Base-by-base conservation (phyloP, 2,888 invertebrate species). In the Cephus pygmeus region DNA sequence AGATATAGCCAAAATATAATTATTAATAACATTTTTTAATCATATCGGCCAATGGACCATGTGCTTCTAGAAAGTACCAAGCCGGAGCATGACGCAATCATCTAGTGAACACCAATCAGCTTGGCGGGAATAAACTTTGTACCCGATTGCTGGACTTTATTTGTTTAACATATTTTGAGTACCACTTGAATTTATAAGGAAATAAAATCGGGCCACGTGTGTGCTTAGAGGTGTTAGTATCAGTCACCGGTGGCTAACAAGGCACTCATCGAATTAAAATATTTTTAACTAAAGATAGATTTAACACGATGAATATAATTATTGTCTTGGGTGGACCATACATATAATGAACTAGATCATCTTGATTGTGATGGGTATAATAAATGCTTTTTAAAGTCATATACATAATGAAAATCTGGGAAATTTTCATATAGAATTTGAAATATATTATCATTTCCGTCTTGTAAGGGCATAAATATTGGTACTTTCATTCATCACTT, bases 1-100 rank as follows among this genome's bases (percentile, higher is more conserved):
- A 23, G 23, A 56, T 23, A 56, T 56, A 12, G 9, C 0, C 71
- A 12, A 3, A 30, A 71, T 71, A 71, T 31, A 34, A 71, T 71
- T 30, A 34, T 71, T 56, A 56, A 71, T 71, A 11, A 33, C 33
- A 33, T 12, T 12, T 71, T 71, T 71, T 15, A 15, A 71, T 56
- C 31, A 71, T 23, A 23, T 56, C 56, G 56, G 56, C 56, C 56
- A 23, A 56, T 71, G 71, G 78, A 75, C 75, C 78, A 81, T 75
- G 81, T 73, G 81, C 12, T 86, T 86, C 86, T 84, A 85, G 86
- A 86, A 86, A 76, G 80, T 86, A 84, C 85, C 56, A 80, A 71
- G 56, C 33, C 73, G 69, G 76, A n/a, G 80, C 34, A 83, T 86
- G 86, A 86, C 80, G 86, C 85, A 86, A 86, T 82, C 77, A 33